A percentile compares a stretch with the other conserved stretches of the same genome.
These are phyloP conservation scores for Pseudococcus jackbeardsleyi DNA, from an alignment of 2,888 invertebrate genomes.

Conservation along the genomic window DNA sequence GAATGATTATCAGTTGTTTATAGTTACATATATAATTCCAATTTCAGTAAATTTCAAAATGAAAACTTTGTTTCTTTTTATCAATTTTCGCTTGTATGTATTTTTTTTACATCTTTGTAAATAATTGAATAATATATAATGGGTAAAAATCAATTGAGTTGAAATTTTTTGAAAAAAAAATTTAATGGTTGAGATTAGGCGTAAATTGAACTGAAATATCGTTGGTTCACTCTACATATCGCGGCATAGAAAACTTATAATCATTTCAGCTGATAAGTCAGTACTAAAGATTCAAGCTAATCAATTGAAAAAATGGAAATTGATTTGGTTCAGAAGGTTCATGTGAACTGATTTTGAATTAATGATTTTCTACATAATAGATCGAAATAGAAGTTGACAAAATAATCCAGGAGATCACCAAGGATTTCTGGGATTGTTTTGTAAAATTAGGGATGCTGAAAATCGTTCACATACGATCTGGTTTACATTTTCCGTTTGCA, in stretches of 20 bases:
- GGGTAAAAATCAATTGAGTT: not conserved
- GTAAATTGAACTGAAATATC: not conserved
- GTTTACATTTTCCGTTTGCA: conserved; percentile 31
- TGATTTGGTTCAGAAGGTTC: not conserved
- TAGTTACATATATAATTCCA: not conserved
- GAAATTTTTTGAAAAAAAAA: not conserved
- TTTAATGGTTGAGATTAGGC: not conserved
- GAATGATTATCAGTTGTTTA: not conserved
- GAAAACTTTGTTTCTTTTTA: not conserved
- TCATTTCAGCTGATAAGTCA: not conserved
- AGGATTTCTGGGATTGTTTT: not conserved
- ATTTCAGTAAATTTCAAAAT: not conserved
- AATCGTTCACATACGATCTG: conserved; percentile 15
- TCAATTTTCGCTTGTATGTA: not conserved
- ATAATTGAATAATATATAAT: conserved; percentile 4
- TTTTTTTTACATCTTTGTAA: not conserved
- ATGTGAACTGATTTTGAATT: not conserved
- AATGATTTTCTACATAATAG: not conserved
- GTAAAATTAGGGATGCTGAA: not conserved
- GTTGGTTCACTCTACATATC: not conserved
- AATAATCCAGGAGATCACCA: not conserved
- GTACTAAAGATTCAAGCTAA: not conserved
- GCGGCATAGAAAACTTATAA: not conserved
- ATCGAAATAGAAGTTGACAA: not conserved
- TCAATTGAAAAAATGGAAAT: not conserved